A percentile compares a stretch with the other conserved stretches of the same genome.
These are phyloP conservation scores for Pecten maximus DNA, from an alignment of 2,888 invertebrate species.

Conservation along the genomic window DNA sequence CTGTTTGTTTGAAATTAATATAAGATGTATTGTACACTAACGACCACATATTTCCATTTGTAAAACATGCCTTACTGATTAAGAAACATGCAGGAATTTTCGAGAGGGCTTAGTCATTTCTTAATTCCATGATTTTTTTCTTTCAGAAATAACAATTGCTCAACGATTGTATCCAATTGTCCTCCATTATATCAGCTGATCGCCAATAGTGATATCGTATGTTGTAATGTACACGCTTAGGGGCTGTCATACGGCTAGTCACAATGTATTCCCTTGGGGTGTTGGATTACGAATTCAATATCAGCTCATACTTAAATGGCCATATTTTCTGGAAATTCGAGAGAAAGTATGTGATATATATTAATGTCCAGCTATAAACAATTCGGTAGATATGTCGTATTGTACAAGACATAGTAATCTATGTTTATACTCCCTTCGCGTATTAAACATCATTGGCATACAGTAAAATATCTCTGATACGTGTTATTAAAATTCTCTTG, in stretches of 20 bases:
- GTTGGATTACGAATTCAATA: neutral
- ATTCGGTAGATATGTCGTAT: neutral
- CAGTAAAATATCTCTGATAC: neutral
- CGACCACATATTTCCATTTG: too few relatives aligned
- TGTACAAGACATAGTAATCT: neutral
- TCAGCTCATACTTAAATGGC: neutral
- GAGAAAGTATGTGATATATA: neutral
- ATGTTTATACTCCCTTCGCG: neutral
- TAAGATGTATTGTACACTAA: too few relatives aligned
- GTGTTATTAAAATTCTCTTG: too few relatives aligned
- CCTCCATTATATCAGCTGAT: neutral
- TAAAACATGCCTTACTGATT: too few relatives aligned
- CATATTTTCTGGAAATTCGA: neutral
- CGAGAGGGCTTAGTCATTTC: too few relatives aligned
- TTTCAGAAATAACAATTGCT: neutral
- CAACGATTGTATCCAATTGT: neutral
- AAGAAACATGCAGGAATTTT: too few relatives aligned
- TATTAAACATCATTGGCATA: neutral
- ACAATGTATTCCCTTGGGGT: neutral
- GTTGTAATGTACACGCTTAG: neutral
- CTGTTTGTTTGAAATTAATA: too few relatives aligned
- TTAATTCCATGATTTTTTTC: too few relatives aligned
- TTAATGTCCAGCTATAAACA: neutral
- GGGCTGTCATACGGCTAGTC: neutral
- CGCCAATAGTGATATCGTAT: neutral